A percentile compares a stretch with the other conserved stretches of the same genome.
phyloP scores from a whole-genome alignment of 2,888 invertebrate species.

The Melikaiella ostensackeni region DNA sequence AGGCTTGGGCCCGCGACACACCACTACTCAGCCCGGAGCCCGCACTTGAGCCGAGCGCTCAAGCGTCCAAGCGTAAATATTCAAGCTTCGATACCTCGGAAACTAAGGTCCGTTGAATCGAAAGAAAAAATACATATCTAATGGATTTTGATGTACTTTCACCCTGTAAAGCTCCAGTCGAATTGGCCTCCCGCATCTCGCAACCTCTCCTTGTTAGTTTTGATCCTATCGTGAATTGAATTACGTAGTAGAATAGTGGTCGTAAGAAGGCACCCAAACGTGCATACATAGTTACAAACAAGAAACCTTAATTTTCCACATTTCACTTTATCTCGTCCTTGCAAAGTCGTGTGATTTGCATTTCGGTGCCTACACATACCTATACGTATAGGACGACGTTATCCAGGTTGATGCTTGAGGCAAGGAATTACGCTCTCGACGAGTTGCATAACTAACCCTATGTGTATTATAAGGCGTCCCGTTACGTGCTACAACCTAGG shows the following conservation, averaged over 20 bases:
- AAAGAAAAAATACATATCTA: no score
- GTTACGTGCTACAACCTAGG: constrained; percentile 50
- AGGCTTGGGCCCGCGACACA: no score
- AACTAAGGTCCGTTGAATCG: no score
- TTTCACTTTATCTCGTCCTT: constrained; percentile 58
- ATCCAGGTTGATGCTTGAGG: constrained; percentile 57
- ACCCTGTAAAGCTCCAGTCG: no score
- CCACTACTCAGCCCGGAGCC: no score
- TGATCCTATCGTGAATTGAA: constrained; percentile 1
- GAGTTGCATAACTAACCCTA: constrained; percentile 63
- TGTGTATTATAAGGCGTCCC: constrained; percentile 52
- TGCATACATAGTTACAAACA: constrained; percentile 3
- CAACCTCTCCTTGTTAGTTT: no score
- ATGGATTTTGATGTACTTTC: no score
- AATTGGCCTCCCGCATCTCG: no score
- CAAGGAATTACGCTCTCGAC: constrained; percentile 64
- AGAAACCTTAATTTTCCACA: constrained; percentile 54
- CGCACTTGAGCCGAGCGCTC: no score
- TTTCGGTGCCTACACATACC: constrained; percentile 57
- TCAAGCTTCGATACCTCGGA: no score
- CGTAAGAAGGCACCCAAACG: not conserved
- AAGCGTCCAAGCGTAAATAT: no score
- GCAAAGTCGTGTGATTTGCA: constrained; percentile 63
- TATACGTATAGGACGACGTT: constrained; percentile 41
- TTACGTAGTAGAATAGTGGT: constrained; percentile 11